phyloP scores from a whole-genome alignment of 2,113 vertebrate genomes.

The Speoplatyrhinus poulsoni region DNA sequence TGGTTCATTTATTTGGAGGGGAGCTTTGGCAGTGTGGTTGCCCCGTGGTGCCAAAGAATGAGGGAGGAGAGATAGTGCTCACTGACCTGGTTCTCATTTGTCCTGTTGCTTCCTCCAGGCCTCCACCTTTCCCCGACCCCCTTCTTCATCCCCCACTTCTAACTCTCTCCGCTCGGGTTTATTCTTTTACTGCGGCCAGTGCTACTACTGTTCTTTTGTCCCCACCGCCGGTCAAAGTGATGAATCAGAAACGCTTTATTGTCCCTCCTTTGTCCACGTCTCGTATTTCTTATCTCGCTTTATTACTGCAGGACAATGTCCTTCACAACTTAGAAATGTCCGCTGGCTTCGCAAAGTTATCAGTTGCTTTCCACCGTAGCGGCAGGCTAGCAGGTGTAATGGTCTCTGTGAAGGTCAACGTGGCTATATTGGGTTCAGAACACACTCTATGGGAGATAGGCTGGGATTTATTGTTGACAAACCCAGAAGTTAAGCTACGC shows the following conservation, averaged over 20 bases:
- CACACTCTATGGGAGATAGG: no score
- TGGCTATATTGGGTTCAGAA: no score
- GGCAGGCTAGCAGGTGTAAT: not conserved
- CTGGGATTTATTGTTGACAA: not conserved
- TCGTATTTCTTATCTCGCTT: slow-evolving; percentile 11
- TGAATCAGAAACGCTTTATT: not conserved
- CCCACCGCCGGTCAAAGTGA: slow-evolving; percentile 4
- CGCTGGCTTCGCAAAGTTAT: slow-evolving; percentile 23
- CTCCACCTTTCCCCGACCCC: slow-evolving; percentile 24
- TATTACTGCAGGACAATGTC: slow-evolving; percentile 38
- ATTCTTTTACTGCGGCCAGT: not conserved
- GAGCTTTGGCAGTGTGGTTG: not conserved
- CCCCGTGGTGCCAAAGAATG: not conserved
- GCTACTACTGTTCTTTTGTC: slow-evolving; percentile 3
- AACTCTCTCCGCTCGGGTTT: not conserved
- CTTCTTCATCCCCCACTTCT: slow-evolving; percentile 11
- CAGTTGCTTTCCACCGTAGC: not conserved
- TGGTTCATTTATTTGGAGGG: slow-evolving; percentile 20
- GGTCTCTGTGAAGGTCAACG: slow-evolving; percentile 19
- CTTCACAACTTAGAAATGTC: slow-evolving; percentile 7
- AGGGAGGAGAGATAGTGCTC: slow-evolving; percentile 22
- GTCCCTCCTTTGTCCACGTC: not conserved
- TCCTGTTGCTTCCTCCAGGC: slow-evolving; percentile 18
- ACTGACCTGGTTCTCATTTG: slow-evolving; percentile 61
- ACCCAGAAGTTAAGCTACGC: not conserved